A percentile compares a stretch with the other conserved stretches of the same genome.
Conservation (phyloP, 2,888 invertebrate species). For the Cantharis rustica region DNA sequence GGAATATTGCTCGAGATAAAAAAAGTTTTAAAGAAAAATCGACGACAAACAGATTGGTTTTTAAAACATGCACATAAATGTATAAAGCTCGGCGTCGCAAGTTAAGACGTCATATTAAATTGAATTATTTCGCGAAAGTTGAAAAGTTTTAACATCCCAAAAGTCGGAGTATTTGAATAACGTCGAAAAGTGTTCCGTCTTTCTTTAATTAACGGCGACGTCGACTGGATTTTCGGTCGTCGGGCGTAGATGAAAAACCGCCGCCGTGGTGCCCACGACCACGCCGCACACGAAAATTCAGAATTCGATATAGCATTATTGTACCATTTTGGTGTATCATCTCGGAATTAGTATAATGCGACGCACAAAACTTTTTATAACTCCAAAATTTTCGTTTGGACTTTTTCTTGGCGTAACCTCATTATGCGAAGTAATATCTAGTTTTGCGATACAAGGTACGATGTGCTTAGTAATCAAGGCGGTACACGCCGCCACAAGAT, state of each 20-base stretch:
- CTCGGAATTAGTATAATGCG: background rate
- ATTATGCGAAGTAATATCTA: background rate
- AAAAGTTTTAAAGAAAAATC: background rate
- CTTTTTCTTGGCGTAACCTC: background rate
- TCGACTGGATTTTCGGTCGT: background rate
- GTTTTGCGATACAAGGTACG: background rate
- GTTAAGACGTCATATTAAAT: background rate
- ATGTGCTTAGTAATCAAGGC: slow-evolving; percentile 1
- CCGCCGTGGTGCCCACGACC: background rate
- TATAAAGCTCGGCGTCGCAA: background rate
- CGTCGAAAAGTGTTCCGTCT: background rate
- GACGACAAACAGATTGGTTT: background rate
- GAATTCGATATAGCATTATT: background rate
- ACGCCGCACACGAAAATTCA: background rate
- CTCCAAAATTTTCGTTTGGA: background rate
- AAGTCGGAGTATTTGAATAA: background rate
- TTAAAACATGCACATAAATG: background rate
- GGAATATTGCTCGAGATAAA: background rate
- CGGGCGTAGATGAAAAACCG: background rate
- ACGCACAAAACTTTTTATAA: background rate
- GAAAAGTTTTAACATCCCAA: background rate
- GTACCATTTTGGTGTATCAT: background rate
- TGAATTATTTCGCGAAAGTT: background rate
- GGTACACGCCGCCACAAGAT: slow-evolving; percentile 9
- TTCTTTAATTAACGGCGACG: background rate